Conservation (phyloP, 2,888 invertebrate species). For the Drosophila leonis region DNA sequence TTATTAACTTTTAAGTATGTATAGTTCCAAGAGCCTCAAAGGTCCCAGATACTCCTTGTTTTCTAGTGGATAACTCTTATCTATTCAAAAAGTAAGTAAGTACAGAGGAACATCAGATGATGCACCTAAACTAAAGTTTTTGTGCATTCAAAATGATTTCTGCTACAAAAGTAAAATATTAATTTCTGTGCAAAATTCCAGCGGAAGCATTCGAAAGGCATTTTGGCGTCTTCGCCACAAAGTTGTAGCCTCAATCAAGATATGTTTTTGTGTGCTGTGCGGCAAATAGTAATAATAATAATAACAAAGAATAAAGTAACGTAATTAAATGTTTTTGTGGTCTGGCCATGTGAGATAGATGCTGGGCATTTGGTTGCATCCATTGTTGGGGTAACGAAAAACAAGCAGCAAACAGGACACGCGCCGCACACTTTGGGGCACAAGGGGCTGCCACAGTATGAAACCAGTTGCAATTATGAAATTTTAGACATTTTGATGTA, state of each 20-base stretch:
- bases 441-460: constrained; percentile 7
- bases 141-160: background rate
- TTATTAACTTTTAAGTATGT: no score
- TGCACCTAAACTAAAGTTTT: no score
- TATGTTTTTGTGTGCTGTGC: constrained; percentile 11
- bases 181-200: background rate
- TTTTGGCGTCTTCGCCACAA: constrained; percentile 1
- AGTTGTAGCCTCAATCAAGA: constrained; percentile 15
- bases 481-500: constrained; percentile 78
- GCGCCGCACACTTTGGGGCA: constrained; percentile 27
- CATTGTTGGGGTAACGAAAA: constrained; percentile 14
- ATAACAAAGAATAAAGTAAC: constrained; percentile 16
- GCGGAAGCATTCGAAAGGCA: background rate
- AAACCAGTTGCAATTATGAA: constrained; percentile 78
- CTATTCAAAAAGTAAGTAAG: no score
- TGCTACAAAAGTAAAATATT: background rate
- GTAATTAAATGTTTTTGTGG: constrained; percentile 64
- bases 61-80: no score
- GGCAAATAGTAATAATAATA: background rate
- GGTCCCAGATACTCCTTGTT: no score
- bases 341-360: constrained; percentile 51
- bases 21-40: no score
- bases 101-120: no score
- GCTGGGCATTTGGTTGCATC: constrained; percentile 49
- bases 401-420: constrained; percentile 37